These are phyloP conservation scores for Hydrozoanthus gracilis DNA, from an alignment of 92 coral and sea anemone genomes.

Conservation along the genomic window DNA sequence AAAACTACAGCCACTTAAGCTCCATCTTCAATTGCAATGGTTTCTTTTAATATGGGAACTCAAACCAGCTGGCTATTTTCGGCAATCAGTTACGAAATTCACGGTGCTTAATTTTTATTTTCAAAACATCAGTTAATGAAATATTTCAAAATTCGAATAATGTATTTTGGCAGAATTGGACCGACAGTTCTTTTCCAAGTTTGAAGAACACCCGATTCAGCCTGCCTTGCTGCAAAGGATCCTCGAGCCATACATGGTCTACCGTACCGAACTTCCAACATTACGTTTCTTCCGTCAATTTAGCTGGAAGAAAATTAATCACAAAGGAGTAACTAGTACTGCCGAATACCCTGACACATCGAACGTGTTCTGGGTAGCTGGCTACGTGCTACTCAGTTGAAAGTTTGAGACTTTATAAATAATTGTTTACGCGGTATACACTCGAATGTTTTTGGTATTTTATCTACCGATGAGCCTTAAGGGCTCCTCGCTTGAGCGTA, in stretches of 20 bases:
- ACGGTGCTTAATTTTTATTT: neutral
- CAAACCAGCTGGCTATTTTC: neutral
- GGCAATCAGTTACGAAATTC: neutral
- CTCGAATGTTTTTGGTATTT: no score
- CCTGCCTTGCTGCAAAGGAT: neutral
- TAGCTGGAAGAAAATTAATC: slow-evolving; percentile 3
- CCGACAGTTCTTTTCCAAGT: neutral
- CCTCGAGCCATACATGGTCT: neutral
- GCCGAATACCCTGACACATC: no score
- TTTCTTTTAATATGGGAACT: slow-evolving; percentile 12
- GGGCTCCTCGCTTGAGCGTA: no score
- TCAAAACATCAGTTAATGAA: neutral
- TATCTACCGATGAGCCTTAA: no score
- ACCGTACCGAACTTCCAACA: slow-evolving; percentile 3
- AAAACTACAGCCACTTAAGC: slow-evolving; percentile 3
- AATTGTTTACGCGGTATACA: no score
- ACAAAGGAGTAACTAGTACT: neutral
- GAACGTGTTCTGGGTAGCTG: no score
- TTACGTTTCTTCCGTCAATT: slow-evolving; percentile 4
- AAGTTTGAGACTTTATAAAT: no score
- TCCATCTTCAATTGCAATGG: slow-evolving; percentile 9
- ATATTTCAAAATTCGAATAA: neutral
- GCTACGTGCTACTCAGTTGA: no score
- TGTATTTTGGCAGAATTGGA: neutral
- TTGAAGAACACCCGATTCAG: slow-evolving; percentile 4